Conservation (phyloP, 2,113 vertebrate genomes). For the Xyrauchen texanus region DNA sequence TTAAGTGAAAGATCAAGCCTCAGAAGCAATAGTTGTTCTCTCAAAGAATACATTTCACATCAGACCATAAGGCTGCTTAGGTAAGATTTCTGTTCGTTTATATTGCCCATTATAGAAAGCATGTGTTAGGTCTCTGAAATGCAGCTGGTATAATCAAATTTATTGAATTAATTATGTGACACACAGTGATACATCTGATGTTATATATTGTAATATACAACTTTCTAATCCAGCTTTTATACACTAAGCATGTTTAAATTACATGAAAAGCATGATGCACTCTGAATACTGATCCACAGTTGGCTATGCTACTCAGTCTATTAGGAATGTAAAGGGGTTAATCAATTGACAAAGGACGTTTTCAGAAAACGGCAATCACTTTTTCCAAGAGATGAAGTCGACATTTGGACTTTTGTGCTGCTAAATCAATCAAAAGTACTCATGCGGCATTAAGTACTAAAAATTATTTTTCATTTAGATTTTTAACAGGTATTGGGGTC, state of each 20-base stretch:
- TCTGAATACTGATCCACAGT: no score
- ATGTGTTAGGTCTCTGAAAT: no score
- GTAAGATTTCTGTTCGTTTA: no score
- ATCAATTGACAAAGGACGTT: no score
- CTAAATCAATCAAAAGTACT: not conserved
- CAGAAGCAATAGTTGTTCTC: not conserved
- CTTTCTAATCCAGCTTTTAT: not conserved
- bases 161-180: no score
- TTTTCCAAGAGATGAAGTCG: no score
- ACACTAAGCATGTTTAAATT: not conserved
- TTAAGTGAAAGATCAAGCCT: not conserved
- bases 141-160: no score
- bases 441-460: not conserved
- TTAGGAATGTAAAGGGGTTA: no score
- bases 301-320: no score
- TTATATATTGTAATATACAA: not conserved
- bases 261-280: no score
- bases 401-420: not conserved
- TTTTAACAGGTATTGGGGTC: constrained; percentile 50
- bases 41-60: not conserved
- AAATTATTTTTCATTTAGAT: not conserved
- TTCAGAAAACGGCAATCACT: no score
- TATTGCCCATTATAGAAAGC: not conserved
- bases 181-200: not conserved
- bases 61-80: no score